Base-by-base conservation (phyloP, 1,140 invertebrate genomes). In the Megathymus violae region DNA sequence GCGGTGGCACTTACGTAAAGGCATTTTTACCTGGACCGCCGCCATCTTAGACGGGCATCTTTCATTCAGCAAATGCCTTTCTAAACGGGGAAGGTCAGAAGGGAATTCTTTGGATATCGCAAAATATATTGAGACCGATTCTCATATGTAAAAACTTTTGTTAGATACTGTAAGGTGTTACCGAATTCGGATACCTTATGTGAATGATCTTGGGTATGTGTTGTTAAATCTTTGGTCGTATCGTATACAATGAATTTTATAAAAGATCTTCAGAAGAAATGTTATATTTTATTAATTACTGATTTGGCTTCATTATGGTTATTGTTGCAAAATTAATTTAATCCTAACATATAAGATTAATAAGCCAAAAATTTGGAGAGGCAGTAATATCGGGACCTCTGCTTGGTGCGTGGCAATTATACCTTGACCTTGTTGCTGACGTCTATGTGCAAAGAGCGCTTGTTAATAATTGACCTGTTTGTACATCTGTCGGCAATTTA, bases 61-160 rank as follows among this genome's bases (percentile, higher is more conserved):
- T 80, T 75, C 80, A 80, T 82, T 78, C 74, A 76, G 51, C 65
- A 69, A 76, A 80, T 78, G 69, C 73, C 69, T 64, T 76, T 71
- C 66, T 62, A 25, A 48, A 56, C 64, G n/a, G 66, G 51, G 59
- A 69, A 65, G 72, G 67, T 71, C 76, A 72, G 61, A 43, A 54
- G 71, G 64, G 69, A 66, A 82, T 80, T 82, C 76, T 73, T 72
- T 66, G 63, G 71, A 80, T 74, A 74, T 78, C 64, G 52, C 63
- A 68, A 62, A 31, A 69, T 77, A 69, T 64, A 74, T 71, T 64
- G 62, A 64, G 59, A 62, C 38, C 41, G 54, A 59, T 59, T 25
- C 27, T 19, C 19, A 16, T 51, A 17, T 5, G n/a, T 48, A 15
- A 19, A 44, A 44, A 44, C 22, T 31, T 7, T 41, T 14, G 6